A percentile compares a stretch with the other conserved stretches of the same genome.
Evolutionary conservation across 1,140 invertebrate genomes (phyloP).

Genomic region (Meloidogyne floridensis): DNA sequence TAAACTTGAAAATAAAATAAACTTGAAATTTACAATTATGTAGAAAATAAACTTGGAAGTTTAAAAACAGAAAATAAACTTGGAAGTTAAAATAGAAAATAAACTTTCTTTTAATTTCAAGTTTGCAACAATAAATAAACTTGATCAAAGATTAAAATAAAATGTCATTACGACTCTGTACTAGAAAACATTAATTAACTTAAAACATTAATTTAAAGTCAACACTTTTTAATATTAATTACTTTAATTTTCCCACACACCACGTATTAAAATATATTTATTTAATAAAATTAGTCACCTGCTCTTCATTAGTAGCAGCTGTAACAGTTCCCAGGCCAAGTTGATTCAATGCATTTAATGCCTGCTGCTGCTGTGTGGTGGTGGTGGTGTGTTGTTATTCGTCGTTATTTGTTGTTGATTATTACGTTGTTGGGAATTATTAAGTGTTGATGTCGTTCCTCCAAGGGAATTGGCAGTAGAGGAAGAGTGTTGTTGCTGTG

Average conservation of each 20-base stretch:
- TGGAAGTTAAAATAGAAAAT: neutral
- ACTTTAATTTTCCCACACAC: neutral
- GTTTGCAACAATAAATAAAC: too few species aligned
- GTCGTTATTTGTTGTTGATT: too few species aligned
- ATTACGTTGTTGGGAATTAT: too few species aligned
- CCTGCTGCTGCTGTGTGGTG: slow-evolving; percentile 4
- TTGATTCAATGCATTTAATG: slow-evolving; percentile 30
- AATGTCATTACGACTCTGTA: too few species aligned
- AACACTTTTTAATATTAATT: neutral
- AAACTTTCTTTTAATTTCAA: too few species aligned
- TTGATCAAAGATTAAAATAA: too few species aligned
- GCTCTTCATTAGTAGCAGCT: slow-evolving; percentile 23
- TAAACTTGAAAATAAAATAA: neutral
- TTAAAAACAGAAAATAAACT: neutral
- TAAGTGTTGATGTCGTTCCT: neutral
- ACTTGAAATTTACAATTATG: neutral
- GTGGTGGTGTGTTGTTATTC: neutral
- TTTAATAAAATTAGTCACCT: slow-evolving; percentile 11
- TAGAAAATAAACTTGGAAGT: too few species aligned
- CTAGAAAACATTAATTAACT: neutral
- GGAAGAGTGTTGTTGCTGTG: slow-evolving; percentile 16
- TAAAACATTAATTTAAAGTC: neutral
- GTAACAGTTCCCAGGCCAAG: slow-evolving; percentile 12
- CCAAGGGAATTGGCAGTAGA: slow-evolving; percentile 15
- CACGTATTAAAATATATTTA: neutral